Evolutionary conservation across 37 sponge, comb jelly and placozoan species (phyloP), one percentile per base, ranked within the genome.

Genomic region (Theonella swinhoei): DNA sequence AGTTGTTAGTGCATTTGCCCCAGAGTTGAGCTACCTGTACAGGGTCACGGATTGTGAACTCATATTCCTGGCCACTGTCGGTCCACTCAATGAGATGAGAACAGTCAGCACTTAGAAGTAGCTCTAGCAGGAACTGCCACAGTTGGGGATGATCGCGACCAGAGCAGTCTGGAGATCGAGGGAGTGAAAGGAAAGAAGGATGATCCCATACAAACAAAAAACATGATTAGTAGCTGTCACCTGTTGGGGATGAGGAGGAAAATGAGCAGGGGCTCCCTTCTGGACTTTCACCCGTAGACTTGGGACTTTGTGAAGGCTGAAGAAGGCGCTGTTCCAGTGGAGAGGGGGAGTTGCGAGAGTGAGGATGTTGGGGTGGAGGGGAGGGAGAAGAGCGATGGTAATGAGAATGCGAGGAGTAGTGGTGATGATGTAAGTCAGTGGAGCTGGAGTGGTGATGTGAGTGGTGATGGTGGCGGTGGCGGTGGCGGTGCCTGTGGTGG

Each of bases 121-220:
- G 91, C 67, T 97, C 97, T 62, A 97, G 84, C 7, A 97, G 88
- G 35, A 97, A 97, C 85, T 97, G 97, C 97, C 97, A 97, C 34
- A 97, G 84, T 59, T 91, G 74, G 23, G 78, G 66, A 40, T 75
- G 85, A 8, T 36, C 19, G 39, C 58, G 74, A n/a, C 54, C 14
- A 14, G 54, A 47, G 54, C 14, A 47, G 54, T 47, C 54, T 47
- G 54, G 7, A 47, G 7, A 14, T 7, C 54, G 14, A 17, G 54
- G 54, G 7, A 14, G 54, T 7, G 54, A 14, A 14, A 14, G 14
- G 14, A 47, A 47, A 14, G 54, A 17, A 14, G 14, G 54, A 14
- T 17, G 54, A 47, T 14, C 7, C 7, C 14, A 14, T 17, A 47
- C 14, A 47, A 47, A 47, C 54, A 47, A 14, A 47, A 47, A 35